phyloP scores from a whole-genome alignment of 1,140 invertebrate species.

The Ceratoteleas bidentatus region DNA sequence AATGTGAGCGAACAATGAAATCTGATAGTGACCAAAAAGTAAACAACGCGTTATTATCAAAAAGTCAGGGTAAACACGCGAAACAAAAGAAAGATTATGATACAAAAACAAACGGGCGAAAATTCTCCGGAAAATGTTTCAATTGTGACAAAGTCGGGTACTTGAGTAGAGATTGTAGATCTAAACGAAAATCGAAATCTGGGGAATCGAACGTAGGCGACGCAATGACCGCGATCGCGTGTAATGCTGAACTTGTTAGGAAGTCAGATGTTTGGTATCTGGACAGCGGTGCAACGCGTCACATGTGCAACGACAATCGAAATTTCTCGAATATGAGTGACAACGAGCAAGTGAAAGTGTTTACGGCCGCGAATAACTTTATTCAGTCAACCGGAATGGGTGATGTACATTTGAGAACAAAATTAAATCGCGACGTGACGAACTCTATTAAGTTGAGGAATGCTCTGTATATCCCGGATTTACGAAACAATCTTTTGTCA shows the following conservation, averaged over 20 bases:
- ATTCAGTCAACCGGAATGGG: conserved; percentile 4
- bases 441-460: conserved; percentile 42
- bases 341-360: conserved; percentile 21
- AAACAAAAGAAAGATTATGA: conserved; percentile 2
- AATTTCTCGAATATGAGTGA: conserved; percentile 25
- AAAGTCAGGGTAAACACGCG: neutral
- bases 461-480: conserved; percentile 40
- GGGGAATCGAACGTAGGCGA: conserved; percentile 15
- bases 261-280: neutral
- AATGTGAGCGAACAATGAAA: neutral
- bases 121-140: conserved; percentile 36
- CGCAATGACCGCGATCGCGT: conserved; percentile 37
- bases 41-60: conserved; percentile 15
- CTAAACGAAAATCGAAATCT: conserved; percentile 11
- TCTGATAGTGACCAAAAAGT: conserved; percentile 1
- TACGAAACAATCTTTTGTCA: conserved; percentile 56
- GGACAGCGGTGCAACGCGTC: conserved; percentile 1
- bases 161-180: conserved; percentile 29
- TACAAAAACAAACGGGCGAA: neutral
- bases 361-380: conserved; percentile 35
- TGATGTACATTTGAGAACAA: conserved; percentile 32
- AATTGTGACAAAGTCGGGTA: conserved; percentile 36
- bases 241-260: conserved; percentile 15
- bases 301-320: conserved; percentile 4
- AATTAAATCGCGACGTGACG: neutral